Conservation (phyloP, 2,113 vertebrate species). For the Mellivora capensis region DNA sequence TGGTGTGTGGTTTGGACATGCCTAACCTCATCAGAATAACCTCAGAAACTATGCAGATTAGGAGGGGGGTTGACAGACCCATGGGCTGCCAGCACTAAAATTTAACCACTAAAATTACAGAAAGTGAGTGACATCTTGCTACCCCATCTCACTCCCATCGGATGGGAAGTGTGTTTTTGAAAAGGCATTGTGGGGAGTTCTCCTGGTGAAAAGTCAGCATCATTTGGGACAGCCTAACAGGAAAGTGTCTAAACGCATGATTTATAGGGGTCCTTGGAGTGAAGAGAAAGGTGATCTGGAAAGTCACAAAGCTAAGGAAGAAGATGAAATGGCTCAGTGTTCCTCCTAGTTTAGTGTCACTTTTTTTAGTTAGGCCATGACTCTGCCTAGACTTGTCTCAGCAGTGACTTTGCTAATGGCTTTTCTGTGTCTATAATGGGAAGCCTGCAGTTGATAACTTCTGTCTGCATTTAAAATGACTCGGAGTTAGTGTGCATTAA, state of each 20-base stretch:
- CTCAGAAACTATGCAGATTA: neutral
- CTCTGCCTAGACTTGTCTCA: neutral
- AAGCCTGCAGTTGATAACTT: neutral
- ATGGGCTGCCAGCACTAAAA: neutral
- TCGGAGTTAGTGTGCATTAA: constrained; percentile 7
- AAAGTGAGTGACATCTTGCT: neutral
- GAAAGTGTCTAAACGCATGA: neutral
- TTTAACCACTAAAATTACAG: neutral
- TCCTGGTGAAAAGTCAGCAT: neutral
- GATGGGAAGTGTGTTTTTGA: neutral
- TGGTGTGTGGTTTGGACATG: neutral
- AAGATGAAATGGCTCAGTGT: neutral
- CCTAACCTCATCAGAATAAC: neutral
- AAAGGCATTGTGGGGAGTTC: neutral
- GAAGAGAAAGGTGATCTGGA: neutral
- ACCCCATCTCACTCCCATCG: neutral
- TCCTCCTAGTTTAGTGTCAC: neutral
- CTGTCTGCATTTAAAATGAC: neutral
- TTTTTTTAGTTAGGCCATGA: neutral
- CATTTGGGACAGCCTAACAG: neutral
- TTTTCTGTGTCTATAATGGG: neutral
- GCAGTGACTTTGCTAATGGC: neutral
- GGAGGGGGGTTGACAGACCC: neutral
- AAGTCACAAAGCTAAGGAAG: neutral
- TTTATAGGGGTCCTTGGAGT: neutral